Base-by-base conservation (phyloP, 2,888 invertebrate species). In the Plutella xylostella region DNA sequence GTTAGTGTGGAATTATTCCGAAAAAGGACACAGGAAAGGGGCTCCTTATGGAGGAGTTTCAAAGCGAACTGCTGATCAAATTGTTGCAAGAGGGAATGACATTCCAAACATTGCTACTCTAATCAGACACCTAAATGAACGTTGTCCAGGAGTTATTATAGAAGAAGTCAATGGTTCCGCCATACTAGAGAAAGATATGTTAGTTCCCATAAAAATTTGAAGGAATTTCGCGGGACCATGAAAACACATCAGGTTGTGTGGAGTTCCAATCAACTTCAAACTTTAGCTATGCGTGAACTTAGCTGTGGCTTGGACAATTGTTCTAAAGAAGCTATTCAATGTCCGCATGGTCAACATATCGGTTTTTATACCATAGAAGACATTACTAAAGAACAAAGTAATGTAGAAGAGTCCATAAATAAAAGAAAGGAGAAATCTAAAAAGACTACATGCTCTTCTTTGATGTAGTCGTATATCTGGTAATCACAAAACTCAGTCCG, bases 1-100 rank as follows among this genome's bases (percentile, higher is more conserved):
- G 15, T 41, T 46, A 17, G 31, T 30, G 14, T 44, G 44, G 44
- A 37, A 44, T 19, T 38, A 54, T 43, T 50, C 47, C 2, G 40
- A 63, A 47, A 53, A 54, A 11, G 58, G 61, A 3, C 61, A 64
- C 48, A 59, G 60, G 1, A 63, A 64, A 47, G 61, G 57, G 7
- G 56, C 61, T n/a, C 52, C 58, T 18, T 61, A 62, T 51, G 61
- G 61, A 22, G 64, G 53, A 1, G 41, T 53, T n/a, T 11, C 61
- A 14, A 65, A 62, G 47, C 45, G 58, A 46, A 49, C 52, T 21
- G 63, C 57, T 14, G 60, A 61, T 42, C 22, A 39, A 41, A 35
- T 43, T 12, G 53, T 50, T 37, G 47, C 50, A 34, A 22, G 40
- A 35, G 48, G 50, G 21, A 17, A 47, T 17, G 51, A 53, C 28